Base-by-base conservation (phyloP, 2,888 invertebrate genomes). In the Brachypterus glaber region DNA sequence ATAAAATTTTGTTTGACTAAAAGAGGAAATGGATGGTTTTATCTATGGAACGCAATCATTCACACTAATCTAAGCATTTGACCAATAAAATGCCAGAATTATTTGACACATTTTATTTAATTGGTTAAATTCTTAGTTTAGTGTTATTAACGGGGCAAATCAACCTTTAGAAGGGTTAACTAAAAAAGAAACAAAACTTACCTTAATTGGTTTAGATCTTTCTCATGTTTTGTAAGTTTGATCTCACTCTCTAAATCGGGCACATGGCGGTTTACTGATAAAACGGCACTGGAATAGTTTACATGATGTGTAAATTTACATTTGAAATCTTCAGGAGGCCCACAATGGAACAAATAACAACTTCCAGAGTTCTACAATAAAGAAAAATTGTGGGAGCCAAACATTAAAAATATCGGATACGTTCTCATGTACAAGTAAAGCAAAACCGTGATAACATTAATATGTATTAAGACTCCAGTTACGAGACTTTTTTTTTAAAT, bases 311-410 rank as follows among this genome's bases (percentile, higher is more conserved):
- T 89, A 62, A 92, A 92, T 71, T 89, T 89, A 69, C 92, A 92
- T 57, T 87, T 84, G 66, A 91, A 90, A 64, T 90, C 86, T 60
- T 87, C 85, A 0, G 87, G 81, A 3, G 87, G 80, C 2, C 92
- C 91, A 63, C 92, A 92, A 63, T 85, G 82, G 66, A 92, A 92
- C 48, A 92, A 70, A 63, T 91, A 92, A 64, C 91, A 92, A 60
- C 88, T 87, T 43, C 89, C 89, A 3, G 83, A 77, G 50, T 77
- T 82, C 84, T 85, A 63, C 27, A 69, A 66, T 44, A 32, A 43
- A 31, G n/a, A n/a, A n/a, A n/a, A n/a, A n/a, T n/a, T n/a, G n/a
- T n/a, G n/a, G n/a, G n/a, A n/a, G n/a, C n/a, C n/a, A n/a, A n/a
- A n/a, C n/a, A n/a, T n/a, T n/a, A n/a, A n/a, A n/a, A n/a, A n/a